Evolutionary conservation across 1,140 invertebrate species (phyloP).

Genomic region (Bombus affinis): DNA sequence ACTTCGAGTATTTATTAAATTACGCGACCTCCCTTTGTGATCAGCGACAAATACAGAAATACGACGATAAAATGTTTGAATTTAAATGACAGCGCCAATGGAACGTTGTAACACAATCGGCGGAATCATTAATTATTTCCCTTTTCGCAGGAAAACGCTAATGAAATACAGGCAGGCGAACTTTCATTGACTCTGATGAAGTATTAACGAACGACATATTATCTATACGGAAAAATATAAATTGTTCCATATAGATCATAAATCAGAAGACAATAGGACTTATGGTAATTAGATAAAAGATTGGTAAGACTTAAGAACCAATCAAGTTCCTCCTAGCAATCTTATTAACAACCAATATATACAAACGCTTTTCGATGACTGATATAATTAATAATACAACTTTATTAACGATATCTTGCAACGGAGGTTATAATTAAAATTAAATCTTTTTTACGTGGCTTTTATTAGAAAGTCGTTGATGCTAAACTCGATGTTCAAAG

Average conservation of each 20-base stretch:
- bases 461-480: too few species aligned
- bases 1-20: slow-evolving; percentile 21
- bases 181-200: not conserved
- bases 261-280: too few species aligned
- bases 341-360: too few species aligned
- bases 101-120: slow-evolving; percentile 6
- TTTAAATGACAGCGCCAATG: not conserved
- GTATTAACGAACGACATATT: not conserved
- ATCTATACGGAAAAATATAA: not conserved
- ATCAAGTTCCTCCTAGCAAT: too few species aligned
- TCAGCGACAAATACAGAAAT: not conserved
- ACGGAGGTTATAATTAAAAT: too few species aligned
- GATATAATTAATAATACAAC: too few species aligned
- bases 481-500: too few species aligned
- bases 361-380: too few species aligned
- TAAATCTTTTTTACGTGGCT: too few species aligned
- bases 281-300: too few species aligned
- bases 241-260: not conserved
- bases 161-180: not conserved
- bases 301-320: too few species aligned
- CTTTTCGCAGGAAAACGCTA: not conserved
- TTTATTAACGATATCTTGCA: too few species aligned
- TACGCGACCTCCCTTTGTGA: slow-evolving; percentile 14
- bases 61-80: not conserved
- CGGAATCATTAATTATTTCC: slow-evolving; percentile 11